Evolutionary conservation across 2,888 invertebrate genomes (phyloP), one percentile per base, ranked within the genome.

Genomic region (Cephus runcator): DNA sequence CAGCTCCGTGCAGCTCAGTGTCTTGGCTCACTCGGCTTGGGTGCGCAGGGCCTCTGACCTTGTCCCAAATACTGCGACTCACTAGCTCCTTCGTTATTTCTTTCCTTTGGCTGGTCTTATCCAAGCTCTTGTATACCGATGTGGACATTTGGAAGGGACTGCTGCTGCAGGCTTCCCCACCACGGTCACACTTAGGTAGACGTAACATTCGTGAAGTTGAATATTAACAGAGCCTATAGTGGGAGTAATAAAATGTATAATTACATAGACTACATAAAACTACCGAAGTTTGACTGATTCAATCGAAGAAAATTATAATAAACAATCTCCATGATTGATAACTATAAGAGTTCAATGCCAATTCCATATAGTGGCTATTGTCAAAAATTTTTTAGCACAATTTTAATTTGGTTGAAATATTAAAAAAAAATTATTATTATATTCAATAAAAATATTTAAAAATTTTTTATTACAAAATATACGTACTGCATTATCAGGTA

Each of bases 1-100:
- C 87, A 84, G 83, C 83, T 74, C 82, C 77, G 80, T 68, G 78
- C 77, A 79, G 76, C 69, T 81, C 81, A 80, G 30, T 80, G 83
- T 86, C 88, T 88, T 82, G 87, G 77, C 75, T 75, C 56, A 56
- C 56, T 56, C 81, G 83, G 85, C 87, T 86, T 85, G 87, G 86
- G 86, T 86, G 84, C 85, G 87, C 89, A 84, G 89, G 90, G 91
- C 91, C 87, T 91, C 91, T 91, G 91, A 91, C 91, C 91, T 91
- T 91, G 91, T 91, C 91, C 91, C 90, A 91, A 91, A 91, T 91
- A 91, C 90, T 90, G 86, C 80, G 82, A 85, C 88, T 86, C 85
- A 87, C 88, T 87, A 85, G 86, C 86, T 86, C 82, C 83, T 81
- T 86, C 82, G 69, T 71, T 71, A 31, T 31, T 34, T 34, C 71